phyloP scores from a whole-genome alignment of 2,797 vertebrate genomes.

The Thaleichthys pacificus region DNA sequence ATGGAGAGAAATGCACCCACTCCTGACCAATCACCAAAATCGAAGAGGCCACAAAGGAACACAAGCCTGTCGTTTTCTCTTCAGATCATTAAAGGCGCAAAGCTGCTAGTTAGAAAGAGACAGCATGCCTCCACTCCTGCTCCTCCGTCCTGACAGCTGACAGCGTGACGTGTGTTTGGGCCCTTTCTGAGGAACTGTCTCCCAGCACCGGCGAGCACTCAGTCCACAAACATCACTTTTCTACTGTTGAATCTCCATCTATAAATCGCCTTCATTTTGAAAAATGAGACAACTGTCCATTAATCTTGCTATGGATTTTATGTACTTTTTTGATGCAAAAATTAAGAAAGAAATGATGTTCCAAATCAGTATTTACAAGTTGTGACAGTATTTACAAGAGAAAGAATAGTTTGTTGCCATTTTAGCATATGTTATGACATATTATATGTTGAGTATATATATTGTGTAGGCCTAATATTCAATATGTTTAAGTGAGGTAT shows the following conservation, averaged over 20 bases:
- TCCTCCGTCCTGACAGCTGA: neutral
- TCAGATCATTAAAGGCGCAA: neutral
- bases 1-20: neutral
- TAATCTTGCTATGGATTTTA: conserved; percentile 5
- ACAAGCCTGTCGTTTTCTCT: neutral
- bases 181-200: conserved; percentile 1
- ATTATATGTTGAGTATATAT: conserved; percentile 58
- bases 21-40: neutral
- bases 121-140: neutral
- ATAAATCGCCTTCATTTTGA: neutral
- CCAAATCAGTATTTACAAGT: conserved; percentile 32
- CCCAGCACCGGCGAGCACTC: conserved; percentile 15
- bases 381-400: neutral
- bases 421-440: conserved; percentile 37
- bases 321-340: conserved; percentile 13
- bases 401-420: conserved; percentile 16
- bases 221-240: conserved; percentile 12
- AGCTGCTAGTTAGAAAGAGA: no score
- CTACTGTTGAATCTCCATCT: neutral
- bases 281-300: conserved; percentile 14
- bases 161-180: conserved; percentile 10
- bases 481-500: conserved; percentile 46
- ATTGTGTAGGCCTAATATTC: conserved; percentile 56
- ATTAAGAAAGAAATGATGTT: conserved; percentile 18
- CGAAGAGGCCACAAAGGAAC: no score